Evolutionary conservation across 2,797 vertebrate genomes (phyloP).

Genomic region (Micrastur ruficollis): DNA sequence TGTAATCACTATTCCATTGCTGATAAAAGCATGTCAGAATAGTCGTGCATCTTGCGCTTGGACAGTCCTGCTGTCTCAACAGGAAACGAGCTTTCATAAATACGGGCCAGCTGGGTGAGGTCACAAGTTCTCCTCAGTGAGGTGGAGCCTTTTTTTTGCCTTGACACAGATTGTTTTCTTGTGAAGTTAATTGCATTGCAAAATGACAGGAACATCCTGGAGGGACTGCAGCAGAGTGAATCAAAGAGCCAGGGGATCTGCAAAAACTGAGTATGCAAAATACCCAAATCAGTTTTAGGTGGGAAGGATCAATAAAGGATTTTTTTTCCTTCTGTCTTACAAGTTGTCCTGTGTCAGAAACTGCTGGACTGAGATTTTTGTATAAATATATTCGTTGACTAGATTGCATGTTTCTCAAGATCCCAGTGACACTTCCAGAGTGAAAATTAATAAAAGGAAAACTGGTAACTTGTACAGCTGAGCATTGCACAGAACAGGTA

Average conservation of each 20-base stretch:
- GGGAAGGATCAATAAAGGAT: not conserved
- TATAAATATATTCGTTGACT: not conserved
- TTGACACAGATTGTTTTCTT: slow-evolving; percentile 28
- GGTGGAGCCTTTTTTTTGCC: slow-evolving; percentile 13
- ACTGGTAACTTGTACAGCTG: not conserved
- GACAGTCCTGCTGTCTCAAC: not conserved
- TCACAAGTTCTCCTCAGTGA: not conserved
- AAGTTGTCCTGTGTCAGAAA: not conserved
- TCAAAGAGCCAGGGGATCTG: not conserved
- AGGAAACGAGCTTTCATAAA: not conserved
- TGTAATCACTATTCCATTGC: rapidly evolving
- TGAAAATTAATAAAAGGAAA: not conserved
- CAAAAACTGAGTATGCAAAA: not conserved
- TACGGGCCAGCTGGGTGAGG: not conserved
- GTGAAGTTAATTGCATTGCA: not conserved
- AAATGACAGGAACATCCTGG: slow-evolving; percentile 16
- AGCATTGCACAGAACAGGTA: not conserved
- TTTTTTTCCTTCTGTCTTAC: not conserved
- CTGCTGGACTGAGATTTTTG: not conserved
- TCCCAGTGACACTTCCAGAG: not conserved
- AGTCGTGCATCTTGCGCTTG: not conserved
- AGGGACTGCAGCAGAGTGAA: not conserved
- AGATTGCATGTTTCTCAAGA: not conserved
- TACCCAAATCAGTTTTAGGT: not conserved
- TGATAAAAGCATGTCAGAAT: not conserved